Conservation (phyloP, 1,140 invertebrate species). For the Psix sp. region DNA sequence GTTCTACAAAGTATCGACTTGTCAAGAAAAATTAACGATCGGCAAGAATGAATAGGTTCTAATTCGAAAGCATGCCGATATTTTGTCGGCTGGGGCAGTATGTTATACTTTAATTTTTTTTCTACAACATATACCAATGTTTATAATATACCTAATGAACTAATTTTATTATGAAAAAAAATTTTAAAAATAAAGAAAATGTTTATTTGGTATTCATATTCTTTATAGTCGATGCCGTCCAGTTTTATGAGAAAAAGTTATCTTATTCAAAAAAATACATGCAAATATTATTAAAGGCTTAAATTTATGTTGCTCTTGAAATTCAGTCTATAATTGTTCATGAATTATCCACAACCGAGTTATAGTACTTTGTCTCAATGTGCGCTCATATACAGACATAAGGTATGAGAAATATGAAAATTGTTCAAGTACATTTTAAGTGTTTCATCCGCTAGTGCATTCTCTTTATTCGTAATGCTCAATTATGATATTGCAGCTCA, state of each 20-base stretch:
- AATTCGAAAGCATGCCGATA: conserved; percentile 47
- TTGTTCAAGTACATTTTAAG: conserved; percentile 44
- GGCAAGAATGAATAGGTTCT: conserved; percentile 47
- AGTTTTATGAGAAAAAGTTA: too few species aligned
- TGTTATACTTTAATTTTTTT: conserved; percentile 19
- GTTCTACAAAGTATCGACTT: conserved; percentile 50
- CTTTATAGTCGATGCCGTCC: too few species aligned
- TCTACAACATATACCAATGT: conserved; percentile 10
- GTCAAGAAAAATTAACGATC: conserved; percentile 59
- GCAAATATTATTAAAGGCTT: conserved; percentile 31
- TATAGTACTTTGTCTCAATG: conserved; percentile 30
- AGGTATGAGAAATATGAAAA: too few species aligned
- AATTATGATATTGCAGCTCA: conserved; percentile 38
- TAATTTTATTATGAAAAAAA: conserved; percentile 39
- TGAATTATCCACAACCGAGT: conserved; percentile 31
- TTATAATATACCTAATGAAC: conserved; percentile 47
- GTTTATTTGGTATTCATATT: too few species aligned
- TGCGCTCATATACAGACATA: conserved; percentile 23
- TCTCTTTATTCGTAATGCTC: conserved; percentile 4
- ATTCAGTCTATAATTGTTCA: conserved; percentile 34
- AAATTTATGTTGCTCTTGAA: conserved; percentile 46
- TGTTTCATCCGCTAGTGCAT: conserved; percentile 17
- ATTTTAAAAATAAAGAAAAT: too few species aligned
- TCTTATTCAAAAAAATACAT: too few species aligned
- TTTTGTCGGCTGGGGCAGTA: conserved; percentile 36